Evolutionary conservation across 2,797 vertebrate genomes (phyloP).

Genomic region (Diglossa cyanea): DNA sequence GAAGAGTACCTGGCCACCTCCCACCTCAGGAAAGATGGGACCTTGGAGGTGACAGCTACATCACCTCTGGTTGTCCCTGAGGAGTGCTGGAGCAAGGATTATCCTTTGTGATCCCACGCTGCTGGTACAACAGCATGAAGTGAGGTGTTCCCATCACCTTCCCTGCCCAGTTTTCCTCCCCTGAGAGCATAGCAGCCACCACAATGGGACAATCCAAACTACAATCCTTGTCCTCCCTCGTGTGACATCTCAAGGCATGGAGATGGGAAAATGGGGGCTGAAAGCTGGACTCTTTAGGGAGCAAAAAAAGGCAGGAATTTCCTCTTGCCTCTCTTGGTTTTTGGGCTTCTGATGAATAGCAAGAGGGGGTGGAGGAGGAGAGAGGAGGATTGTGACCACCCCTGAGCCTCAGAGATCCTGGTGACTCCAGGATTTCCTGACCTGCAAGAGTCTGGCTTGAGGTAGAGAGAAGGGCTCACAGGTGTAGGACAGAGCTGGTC

Average conservation of each 20-base stretch:
- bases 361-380: background rate
- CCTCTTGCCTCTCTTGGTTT: background rate
- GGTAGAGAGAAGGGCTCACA: fast-evolving
- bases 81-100: background rate
- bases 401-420: background rate
- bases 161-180: background rate
- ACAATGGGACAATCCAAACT: background rate
- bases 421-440: background rate
- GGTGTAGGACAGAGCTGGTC: background rate
- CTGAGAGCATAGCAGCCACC: background rate
- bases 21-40: background rate
- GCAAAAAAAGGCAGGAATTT: background rate
- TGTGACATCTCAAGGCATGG: background rate
- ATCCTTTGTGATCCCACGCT: background rate
- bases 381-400: background rate
- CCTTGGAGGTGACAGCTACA: background rate
- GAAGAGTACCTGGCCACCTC: fast-evolving
- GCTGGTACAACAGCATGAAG: background rate
- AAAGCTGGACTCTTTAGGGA: background rate
- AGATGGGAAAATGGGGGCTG: background rate
- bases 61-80: background rate
- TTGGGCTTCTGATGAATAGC: background rate
- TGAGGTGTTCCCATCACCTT: background rate
- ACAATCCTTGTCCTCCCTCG: fast-evolving
- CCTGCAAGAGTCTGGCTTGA: background rate